These are phyloP conservation scores for Calidris pygmaea DNA, from an alignment of 2,113 vertebrate species.

Conservation along the genomic window DNA sequence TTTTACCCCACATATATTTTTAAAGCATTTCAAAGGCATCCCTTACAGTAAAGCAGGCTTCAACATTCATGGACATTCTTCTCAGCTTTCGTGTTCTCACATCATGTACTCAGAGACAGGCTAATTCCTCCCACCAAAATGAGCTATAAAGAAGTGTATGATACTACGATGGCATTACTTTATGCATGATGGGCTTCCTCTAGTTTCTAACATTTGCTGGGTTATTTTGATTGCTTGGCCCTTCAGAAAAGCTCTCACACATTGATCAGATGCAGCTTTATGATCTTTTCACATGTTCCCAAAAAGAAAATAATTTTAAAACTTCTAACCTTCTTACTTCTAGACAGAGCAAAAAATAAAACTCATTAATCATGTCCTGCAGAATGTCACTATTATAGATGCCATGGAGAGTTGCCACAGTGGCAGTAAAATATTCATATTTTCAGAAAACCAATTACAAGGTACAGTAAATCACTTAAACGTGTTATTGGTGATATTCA, in stretches of 20 bases:
- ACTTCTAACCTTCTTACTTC: slow-evolving; percentile 45
- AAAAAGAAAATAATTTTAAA: slow-evolving; percentile 45
- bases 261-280: not conserved
- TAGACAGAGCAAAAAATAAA: slow-evolving; percentile 52
- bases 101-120: not conserved
- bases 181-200: not conserved
- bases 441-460: slow-evolving; percentile 69
- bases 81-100: not conserved
- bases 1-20: not conserved
- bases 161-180: not conserved
- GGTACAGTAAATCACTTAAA: slow-evolving; percentile 68
- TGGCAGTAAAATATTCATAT: slow-evolving; percentile 73
- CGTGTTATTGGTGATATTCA: slow-evolving; percentile 45
- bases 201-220: not conserved
- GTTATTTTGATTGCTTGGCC: not conserved
- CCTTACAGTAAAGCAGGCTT: not conserved
- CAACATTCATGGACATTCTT: not conserved
- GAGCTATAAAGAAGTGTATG: not conserved
- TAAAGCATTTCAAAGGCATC: not conserved
- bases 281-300: not conserved
- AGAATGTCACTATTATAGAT: slow-evolving; percentile 76
- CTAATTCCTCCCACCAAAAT: not conserved
- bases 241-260: slow-evolving; percentile 10
- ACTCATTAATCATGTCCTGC: slow-evolving; percentile 66
- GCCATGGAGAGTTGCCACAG: slow-evolving; percentile 67